Evolutionary conservation across 2,113 vertebrate genomes (phyloP), one percentile per base, ranked within the genome.

Genomic region (Macroglossus sobrinus): DNA sequence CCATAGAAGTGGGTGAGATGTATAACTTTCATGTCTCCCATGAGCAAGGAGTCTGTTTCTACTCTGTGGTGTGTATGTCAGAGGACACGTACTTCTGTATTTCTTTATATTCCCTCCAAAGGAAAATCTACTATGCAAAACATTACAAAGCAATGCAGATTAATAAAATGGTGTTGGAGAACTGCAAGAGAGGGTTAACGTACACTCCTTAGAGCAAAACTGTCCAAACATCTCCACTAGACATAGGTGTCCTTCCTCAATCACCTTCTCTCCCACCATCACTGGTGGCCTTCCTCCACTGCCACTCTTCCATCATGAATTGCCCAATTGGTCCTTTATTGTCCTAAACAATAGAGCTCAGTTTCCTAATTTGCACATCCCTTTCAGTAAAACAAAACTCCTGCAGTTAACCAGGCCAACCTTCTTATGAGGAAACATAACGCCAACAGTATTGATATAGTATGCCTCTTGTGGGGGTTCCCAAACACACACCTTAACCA

Each of bases 111-210:
- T 43, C 11, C 7, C 28, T 74, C 38, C 16, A 19, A 68, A 71
- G 71, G 66, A 71, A 93, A 80, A 82, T 30, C 14, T 35, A 85
- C 33, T 82, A 21, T 63, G 57, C 26, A 94, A 85, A 69, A 91
- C 53, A 63, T 71, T 26, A 64, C 50, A 19, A 79, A 84, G 33
- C 33, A 84, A 30, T 26, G 50, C 7, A 47, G 28, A 38, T 76
- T 50, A 84, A 30, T n/a, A 63, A 66, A 76, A 43, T 61, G 30
- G 19, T 22, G 19, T 14, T 30, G 11, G 59, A 47, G 40, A 35
- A 19, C 9, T 16, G 28, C 30, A 30, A 75, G 35, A 50, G 16
- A 18, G 53, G 30, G 47, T 7, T 55, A 22, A 5, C 4, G 0
- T 74, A 15, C 18, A 59, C 2, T 5, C 13, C 4, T 59, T 13